Evolutionary conservation across 2,888 invertebrate genomes (phyloP).

Genomic region (Eugnorisma glareosa): DNA sequence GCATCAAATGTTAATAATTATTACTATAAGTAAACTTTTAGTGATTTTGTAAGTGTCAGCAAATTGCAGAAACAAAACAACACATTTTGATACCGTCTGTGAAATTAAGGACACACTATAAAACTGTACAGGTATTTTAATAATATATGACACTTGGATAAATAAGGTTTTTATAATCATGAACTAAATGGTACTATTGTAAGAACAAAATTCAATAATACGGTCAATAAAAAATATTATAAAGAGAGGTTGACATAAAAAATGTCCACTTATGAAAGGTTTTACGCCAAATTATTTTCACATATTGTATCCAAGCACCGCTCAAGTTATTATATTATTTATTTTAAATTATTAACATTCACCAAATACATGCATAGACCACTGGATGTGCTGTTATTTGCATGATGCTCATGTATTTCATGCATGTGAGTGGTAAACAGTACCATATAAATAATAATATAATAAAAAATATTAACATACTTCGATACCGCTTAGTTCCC

Average conservation of each 20-base stretch:
- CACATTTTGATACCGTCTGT: slow-evolving; percentile 30
- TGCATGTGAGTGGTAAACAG: slow-evolving; percentile 63
- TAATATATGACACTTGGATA: slow-evolving; percentile 32
- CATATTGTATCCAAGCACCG: slow-evolving; percentile 46
- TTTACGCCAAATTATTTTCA: not conserved
- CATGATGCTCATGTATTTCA: slow-evolving; percentile 50
- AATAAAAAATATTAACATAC: slow-evolving; percentile 83
- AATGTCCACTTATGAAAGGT: not conserved
- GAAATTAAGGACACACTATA: slow-evolving; percentile 12
- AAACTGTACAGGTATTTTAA: slow-evolving; percentile 21
- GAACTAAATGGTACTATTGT: not conserved
- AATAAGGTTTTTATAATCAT: not conserved
- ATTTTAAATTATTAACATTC: slow-evolving; percentile 36
- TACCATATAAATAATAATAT: slow-evolving; percentile 61
- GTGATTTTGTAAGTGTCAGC: not conserved
- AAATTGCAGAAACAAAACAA: slow-evolving; percentile 8
- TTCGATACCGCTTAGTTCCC: slow-evolving; percentile 86
- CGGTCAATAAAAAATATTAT: not conserved
- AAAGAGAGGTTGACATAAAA: not conserved
- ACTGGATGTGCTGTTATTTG: slow-evolving; percentile 47
- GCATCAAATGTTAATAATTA: slow-evolving; percentile 30
- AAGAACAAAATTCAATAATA: not conserved
- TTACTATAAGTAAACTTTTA: not conserved
- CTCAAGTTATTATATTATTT: slow-evolving; percentile 14
- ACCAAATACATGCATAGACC: slow-evolving; percentile 63